Percentiles rank a stretch among this genome's conserved stretches.
These are phyloP conservation scores for Cyphomyrmex costatus DNA, from an alignment of 1,140 invertebrate genomes.

Conservation along the genomic window DNA sequence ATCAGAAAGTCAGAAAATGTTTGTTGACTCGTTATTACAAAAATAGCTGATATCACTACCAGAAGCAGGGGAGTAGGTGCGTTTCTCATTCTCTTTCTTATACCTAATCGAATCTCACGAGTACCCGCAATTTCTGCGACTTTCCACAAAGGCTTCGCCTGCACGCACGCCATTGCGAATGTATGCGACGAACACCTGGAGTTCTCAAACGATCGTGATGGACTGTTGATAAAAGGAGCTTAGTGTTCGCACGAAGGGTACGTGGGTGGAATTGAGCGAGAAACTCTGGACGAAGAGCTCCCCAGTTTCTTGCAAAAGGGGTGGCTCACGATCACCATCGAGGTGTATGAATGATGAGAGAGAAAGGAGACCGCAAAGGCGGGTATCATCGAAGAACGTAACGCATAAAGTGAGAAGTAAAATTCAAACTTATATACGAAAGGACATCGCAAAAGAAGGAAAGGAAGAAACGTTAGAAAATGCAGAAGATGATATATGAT, in stretches of 20 bases:
- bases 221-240: slow-evolving; percentile 67
- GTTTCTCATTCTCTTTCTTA: slow-evolving; percentile 67
- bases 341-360: slow-evolving; percentile 50
- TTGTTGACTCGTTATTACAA: slow-evolving; percentile 44
- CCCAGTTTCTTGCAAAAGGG: slow-evolving; percentile 50
- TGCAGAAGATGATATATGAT: background rate
- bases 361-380: slow-evolving; percentile 9
- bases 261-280: slow-evolving; percentile 54
- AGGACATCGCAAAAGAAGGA: background rate
- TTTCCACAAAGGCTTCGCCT: slow-evolving; percentile 48
- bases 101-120: slow-evolving; percentile 73
- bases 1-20: slow-evolving; percentile 19
- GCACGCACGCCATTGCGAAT: slow-evolving; percentile 61
- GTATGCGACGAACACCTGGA: slow-evolving; percentile 62
- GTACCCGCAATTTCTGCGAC: slow-evolving; percentile 57
- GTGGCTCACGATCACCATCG: slow-evolving; percentile 45
- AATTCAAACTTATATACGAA: background rate
- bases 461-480: background rate
- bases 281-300: slow-evolving; percentile 38
- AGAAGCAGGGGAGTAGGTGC: slow-evolving; percentile 18
- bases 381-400: slow-evolving; percentile 14
- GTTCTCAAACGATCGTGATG: slow-evolving; percentile 64
- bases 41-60: slow-evolving; percentile 60
- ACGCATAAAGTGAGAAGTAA: slow-evolving; percentile 11
- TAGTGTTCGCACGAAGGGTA: slow-evolving; percentile 51